phyloP scores from a whole-genome alignment of 1,140 invertebrate genomes.

The Whitmania pigra region DNA sequence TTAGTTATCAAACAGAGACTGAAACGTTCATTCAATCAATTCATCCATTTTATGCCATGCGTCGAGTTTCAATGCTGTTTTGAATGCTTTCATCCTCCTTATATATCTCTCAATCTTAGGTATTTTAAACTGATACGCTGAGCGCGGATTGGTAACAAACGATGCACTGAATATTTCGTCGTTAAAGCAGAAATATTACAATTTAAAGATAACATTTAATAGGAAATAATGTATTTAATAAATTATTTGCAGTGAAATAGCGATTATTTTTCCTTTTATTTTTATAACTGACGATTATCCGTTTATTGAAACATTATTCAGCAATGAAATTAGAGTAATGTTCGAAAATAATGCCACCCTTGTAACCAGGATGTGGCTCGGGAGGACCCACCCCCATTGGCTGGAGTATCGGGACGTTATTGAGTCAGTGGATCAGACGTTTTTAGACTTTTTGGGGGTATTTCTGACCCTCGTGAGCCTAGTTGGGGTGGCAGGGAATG shows the following conservation, averaged over 20 bases:
- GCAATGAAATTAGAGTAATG: too few relatives aligned
- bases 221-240: background rate
- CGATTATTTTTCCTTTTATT: too few relatives aligned
- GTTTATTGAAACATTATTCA: background rate
- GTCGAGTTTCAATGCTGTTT: too few relatives aligned
- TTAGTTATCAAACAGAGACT: too few relatives aligned
- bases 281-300: background rate
- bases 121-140: too few relatives aligned
- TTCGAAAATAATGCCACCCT: background rate
- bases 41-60: too few relatives aligned
- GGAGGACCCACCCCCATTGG: background rate
- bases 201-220: background rate
- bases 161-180: too few relatives aligned
- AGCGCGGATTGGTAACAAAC: too few relatives aligned
- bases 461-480: too few relatives aligned
- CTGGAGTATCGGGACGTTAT: slow-evolving; percentile 1
- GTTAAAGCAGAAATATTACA: background rate
- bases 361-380: background rate
- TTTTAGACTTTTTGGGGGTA: background rate
- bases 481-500: background rate
- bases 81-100: too few relatives aligned
- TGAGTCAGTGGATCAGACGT: background rate
- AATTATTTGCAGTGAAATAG: background rate
- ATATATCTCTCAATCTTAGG: too few relatives aligned
- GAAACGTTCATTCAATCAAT: too few relatives aligned